A percentile compares a stretch with the other conserved stretches of the same genome.
These are phyloP conservation scores for Subacronicta megacephala DNA, from an alignment of 2,888 invertebrate species.

Conservation along the genomic window DNA sequence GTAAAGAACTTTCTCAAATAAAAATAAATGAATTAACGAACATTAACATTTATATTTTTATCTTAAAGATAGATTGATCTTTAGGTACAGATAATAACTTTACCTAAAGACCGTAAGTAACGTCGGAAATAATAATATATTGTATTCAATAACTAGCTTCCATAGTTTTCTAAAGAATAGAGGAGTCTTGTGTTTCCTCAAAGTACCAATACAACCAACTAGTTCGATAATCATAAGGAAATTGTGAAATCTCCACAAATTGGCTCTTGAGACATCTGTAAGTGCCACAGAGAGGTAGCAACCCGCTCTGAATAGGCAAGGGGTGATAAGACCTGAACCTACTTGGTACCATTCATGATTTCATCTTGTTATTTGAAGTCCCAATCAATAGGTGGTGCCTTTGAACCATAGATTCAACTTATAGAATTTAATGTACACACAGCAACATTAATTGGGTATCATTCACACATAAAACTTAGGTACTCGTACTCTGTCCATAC, in stretches of 20 bases:
- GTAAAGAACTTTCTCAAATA: no score
- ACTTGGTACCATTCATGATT: constrained; percentile 10
- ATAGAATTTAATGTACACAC: background rate
- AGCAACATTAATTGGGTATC: background rate
- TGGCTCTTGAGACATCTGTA: constrained; percentile 23
- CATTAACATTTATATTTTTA: no score
- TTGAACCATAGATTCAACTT: background rate
- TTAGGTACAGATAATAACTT: no score
- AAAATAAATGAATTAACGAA: no score
- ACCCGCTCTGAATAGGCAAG: constrained; percentile 6
- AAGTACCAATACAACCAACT: background rate
- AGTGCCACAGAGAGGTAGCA: background rate
- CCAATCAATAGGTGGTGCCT: constrained; percentile 14
- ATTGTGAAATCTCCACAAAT: background rate
- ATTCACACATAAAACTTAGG: no score
- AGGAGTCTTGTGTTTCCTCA: no score
- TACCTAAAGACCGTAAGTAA: no score
- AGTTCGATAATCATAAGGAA: background rate
- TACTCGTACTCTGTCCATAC: no score
- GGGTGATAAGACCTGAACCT: background rate
- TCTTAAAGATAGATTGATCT: no score
- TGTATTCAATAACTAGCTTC: no score
- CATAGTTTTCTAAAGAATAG: no score
- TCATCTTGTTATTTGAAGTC: constrained; percentile 24
- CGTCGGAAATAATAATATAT: no score